Percentiles rank a stretch among this genome's conserved stretches.
Evolutionary conservation across 1,140 invertebrate genomes (phyloP).

Genomic region (Coenobita brevimanus): DNA sequence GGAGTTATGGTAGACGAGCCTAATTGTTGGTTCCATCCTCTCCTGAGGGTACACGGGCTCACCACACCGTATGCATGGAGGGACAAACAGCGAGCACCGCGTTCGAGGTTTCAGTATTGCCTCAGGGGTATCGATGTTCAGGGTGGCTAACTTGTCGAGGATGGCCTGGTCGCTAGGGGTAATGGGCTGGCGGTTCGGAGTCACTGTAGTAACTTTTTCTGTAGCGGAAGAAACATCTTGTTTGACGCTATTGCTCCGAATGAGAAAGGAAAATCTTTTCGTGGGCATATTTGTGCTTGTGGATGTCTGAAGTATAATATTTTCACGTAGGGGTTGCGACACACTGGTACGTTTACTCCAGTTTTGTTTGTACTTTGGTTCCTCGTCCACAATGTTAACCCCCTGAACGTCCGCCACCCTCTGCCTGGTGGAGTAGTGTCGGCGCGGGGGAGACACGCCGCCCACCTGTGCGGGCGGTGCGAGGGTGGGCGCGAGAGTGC

Average conservation of each 20-base stretch:
- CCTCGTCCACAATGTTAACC: constrained; percentile 37
- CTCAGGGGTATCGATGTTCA: constrained; percentile 55
- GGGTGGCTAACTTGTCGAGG: constrained; percentile 62
- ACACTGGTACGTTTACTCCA: constrained; percentile 10
- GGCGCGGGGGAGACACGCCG: background rate
- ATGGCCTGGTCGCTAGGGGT: constrained; percentile 68
- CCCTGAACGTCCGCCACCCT: constrained; percentile 28
- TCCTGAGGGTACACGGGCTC: constrained; percentile 72
- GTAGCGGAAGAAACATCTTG: background rate
- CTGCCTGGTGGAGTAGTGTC: constrained; percentile 56
- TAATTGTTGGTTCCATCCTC: constrained; percentile 70
- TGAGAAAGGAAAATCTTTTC: constrained; percentile 68
- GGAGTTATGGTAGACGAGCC: constrained; percentile 71
- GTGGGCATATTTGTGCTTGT: constrained; percentile 58
- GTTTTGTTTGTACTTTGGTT: constrained; percentile 43
- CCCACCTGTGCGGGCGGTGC: constrained; percentile 23
- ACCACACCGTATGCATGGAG: constrained; percentile 72
- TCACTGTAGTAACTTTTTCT: background rate
- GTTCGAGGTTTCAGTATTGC: constrained; percentile 13
- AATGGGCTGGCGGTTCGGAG: background rate
- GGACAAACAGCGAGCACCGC: constrained; percentile 67
- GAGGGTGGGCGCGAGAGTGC: constrained; percentile 36
- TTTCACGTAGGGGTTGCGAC: background rate
- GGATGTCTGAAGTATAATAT: constrained; percentile 40
- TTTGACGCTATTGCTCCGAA: constrained; percentile 63